Base-by-base conservation (phyloP, 2,888 invertebrate species). In the Tricholauxania praeusta region DNA sequence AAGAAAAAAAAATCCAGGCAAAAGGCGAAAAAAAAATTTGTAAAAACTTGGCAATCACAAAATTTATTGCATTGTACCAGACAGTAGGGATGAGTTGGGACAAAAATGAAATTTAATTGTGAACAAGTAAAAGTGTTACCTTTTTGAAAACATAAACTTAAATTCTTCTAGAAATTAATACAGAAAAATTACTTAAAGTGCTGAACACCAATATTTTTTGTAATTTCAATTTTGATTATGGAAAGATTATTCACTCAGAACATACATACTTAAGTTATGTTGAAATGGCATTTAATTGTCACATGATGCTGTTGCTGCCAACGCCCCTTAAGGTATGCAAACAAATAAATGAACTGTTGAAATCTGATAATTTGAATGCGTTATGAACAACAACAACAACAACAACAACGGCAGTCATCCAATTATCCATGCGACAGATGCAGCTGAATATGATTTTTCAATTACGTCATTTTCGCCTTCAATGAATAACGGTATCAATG, bases 371-470 rank as follows among this genome's bases (percentile, higher is more conserved):
- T 64, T 62, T 62, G 60, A 28, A 39, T 2, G 39, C 39, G 39
- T 10, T 47, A 62, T 62, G 47, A 32, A 47, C 60, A 62, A 39
- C 39, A 39, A 39, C 39, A 39, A 39, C 39, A 62, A 62, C 60
- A 62, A 39, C 10, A 39, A 10, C 39, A 5, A 2, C 2, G 2
- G 39, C 39, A 39, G 39, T 39, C 39, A 39, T 39, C 10, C 39
- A 39, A 62, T 39, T 15, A 22, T 32, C 60, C 49, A 19, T 49
- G 22, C 22, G 51, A 19, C 28, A 57, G 22, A 57, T 57, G 57
- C 17, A n/a, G 78, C 79, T 84, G 84, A 83, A 84, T 82, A 84
- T 84, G 85, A 85, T 85, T 84, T 84, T 84, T 78, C 85, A 84
- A 84, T 85, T 83, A 85, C 83, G 22, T 49, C 57, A 49, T 68